These are phyloP conservation scores for Drosophila ezoana DNA, from an alignment of 2,888 invertebrate species.

Conservation along the genomic window DNA sequence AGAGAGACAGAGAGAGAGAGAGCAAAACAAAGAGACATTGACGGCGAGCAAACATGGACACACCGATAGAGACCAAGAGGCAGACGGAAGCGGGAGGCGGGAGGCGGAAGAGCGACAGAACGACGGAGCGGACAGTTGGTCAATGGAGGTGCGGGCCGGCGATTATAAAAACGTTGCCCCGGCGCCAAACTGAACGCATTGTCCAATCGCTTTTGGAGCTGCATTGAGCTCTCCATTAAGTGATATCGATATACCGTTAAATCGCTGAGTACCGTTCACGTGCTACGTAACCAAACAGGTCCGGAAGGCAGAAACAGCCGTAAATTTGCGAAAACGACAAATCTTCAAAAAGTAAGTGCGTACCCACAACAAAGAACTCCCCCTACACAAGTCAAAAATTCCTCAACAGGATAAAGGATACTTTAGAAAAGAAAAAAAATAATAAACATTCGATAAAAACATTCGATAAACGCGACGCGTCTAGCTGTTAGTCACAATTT, in stretches of 20 bases:
- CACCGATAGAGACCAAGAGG: constrained; percentile 1
- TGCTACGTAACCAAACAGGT: constrained; percentile 38
- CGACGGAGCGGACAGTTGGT: constrained; percentile 21
- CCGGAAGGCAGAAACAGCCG: constrained; percentile 86
- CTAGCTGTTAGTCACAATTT: constrained; percentile 11
- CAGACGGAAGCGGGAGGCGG: neutral
- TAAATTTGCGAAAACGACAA: constrained; percentile 92
- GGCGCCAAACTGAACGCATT: constrained; percentile 70
- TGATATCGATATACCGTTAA: constrained; percentile 48
- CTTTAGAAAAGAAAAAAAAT: constrained; percentile 12
- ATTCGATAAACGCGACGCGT: constrained; percentile 10
- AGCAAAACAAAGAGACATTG: constrained; percentile 44
- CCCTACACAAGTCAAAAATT: constrained; percentile 1
- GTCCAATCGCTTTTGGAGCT: constrained; percentile 78
- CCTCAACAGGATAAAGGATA: constrained; percentile 21
- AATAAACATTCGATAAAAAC: constrained; percentile 13
- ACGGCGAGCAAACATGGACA: constrained; percentile 39
- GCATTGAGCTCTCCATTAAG: constrained; percentile 76
- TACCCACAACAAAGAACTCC: constrained; percentile 27
- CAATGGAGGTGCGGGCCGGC: constrained; percentile 39
- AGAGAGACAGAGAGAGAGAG: neutral
- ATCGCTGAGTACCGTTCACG: constrained; percentile 54
- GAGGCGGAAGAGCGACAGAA: constrained; percentile 3
- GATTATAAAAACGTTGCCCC: constrained; percentile 69
- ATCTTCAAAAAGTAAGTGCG: constrained; percentile 55